phyloP scores from a whole-genome alignment of 2,888 invertebrate species.

The Hipparchia sbordonii region DNA sequence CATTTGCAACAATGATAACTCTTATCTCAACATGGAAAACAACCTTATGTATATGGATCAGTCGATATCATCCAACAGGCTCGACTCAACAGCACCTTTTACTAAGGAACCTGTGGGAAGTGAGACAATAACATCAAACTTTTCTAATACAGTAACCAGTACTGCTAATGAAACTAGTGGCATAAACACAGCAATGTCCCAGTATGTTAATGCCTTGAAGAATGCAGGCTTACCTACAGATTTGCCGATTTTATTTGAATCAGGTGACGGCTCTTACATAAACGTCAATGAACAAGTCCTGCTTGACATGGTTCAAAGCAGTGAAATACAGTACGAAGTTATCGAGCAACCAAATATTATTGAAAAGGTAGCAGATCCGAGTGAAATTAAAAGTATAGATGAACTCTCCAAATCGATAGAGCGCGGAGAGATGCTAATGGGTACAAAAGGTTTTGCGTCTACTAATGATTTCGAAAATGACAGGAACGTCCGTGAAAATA shows the following conservation, averaged over 20 bases:
- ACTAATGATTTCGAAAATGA: constrained; percentile 60
- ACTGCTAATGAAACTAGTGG: constrained; percentile 54
- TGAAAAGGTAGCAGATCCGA: constrained; percentile 75
- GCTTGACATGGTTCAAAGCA: constrained; percentile 79
- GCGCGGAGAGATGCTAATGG: constrained; percentile 70
- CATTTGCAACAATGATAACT: constrained; percentile 69
- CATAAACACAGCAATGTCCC: constrained; percentile 73
- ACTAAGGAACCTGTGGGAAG: constrained; percentile 61
- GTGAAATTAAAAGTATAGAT: constrained; percentile 78
- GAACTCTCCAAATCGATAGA: constrained; percentile 77
- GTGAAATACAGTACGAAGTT: constrained; percentile 79
- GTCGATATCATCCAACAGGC: constrained; percentile 60
- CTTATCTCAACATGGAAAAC: constrained; percentile 70
- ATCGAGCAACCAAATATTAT: constrained; percentile 80
- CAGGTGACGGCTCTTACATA: constrained; percentile 85
- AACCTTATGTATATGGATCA: constrained; percentile 76
- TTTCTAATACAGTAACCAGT: constrained; percentile 54
- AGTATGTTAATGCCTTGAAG: constrained; percentile 77
- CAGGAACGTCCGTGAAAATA: constrained; percentile 56
- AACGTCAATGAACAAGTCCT: constrained; percentile 85
- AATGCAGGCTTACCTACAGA: constrained; percentile 75
- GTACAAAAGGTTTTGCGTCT: constrained; percentile 58
- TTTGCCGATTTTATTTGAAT: constrained; percentile 84
- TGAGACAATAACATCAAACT: constrained; percentile 64
- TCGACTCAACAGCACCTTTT: constrained; percentile 62